phyloP scores from a whole-genome alignment of 2,888 invertebrate species.

The Drosophila paranaensis region DNA sequence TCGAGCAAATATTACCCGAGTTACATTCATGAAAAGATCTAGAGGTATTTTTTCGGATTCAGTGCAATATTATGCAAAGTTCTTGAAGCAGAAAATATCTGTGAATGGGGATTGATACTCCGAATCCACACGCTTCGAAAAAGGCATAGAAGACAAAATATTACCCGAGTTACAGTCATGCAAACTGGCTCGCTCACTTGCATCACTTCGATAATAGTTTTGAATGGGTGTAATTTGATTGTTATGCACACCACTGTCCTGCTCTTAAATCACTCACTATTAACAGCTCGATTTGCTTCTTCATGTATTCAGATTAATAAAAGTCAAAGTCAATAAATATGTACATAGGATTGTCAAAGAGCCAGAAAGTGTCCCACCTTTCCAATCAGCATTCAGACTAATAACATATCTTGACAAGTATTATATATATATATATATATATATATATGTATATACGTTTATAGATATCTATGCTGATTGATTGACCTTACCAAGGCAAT shows the following conservation, averaged over 20 bases:
- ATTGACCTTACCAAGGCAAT: conserved; percentile 15
- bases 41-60: too few species aligned
- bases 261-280: background rate
- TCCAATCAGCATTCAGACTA: background rate
- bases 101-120: too few species aligned
- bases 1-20: too few species aligned
- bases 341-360: background rate
- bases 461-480: background rate
- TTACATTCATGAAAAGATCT: too few species aligned
- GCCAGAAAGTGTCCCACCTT: background rate
- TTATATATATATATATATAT: background rate
- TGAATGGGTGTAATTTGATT: background rate
- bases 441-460: background rate
- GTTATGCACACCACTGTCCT: background rate
- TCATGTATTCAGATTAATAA: conserved; percentile 2
- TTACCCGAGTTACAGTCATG: too few species aligned
- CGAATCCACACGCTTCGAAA: too few species aligned
- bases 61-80: too few species aligned
- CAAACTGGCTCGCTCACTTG: too few species aligned
- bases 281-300: background rate
- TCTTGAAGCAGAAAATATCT: too few species aligned
- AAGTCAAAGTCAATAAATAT: background rate
- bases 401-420: background rate
- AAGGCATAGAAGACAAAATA: too few species aligned
- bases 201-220: background rate